Evolutionary conservation across 2,797 vertebrate species (phyloP).

Genomic region (Alcedo atthis): DNA sequence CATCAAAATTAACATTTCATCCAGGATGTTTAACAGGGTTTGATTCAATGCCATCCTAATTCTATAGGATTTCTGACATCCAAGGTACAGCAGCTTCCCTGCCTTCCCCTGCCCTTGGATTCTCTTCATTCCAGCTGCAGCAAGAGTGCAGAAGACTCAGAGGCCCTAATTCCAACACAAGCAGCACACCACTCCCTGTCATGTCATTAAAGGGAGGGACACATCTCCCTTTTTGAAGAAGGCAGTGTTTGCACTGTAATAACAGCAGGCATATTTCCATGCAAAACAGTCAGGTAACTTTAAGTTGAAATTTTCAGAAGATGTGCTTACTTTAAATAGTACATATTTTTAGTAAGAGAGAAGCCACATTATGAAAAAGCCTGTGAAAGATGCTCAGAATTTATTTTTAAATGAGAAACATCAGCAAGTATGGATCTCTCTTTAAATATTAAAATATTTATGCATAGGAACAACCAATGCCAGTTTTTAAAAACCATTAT

Average conservation of each 20-base stretch:
- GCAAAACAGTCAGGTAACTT: background rate
- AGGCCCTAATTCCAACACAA: background rate
- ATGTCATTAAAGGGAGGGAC: background rate
- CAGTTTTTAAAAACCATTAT: background rate
- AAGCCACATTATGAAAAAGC: background rate
- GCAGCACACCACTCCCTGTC: background rate
- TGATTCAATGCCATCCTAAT: background rate
- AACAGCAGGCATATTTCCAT: background rate
- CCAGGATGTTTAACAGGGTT: background rate
- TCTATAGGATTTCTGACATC: background rate
- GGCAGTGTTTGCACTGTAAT: background rate
- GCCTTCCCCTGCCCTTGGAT: background rate
- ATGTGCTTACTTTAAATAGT: background rate
- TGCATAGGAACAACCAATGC: background rate
- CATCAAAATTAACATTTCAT: background rate
- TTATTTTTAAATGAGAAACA: background rate
- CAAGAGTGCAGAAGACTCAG: background rate
- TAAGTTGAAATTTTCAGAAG: background rate
- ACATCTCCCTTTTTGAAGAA: background rate
- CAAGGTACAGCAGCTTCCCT: background rate
- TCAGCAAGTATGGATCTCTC: background rate
- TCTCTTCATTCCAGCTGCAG: background rate
- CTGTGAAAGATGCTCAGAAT: background rate
- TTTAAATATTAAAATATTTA: constrained; percentile 7
- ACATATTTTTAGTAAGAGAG: background rate